Conservation (phyloP, 2,888 invertebrate genomes). For the Scrobipalpa costella region DNA sequence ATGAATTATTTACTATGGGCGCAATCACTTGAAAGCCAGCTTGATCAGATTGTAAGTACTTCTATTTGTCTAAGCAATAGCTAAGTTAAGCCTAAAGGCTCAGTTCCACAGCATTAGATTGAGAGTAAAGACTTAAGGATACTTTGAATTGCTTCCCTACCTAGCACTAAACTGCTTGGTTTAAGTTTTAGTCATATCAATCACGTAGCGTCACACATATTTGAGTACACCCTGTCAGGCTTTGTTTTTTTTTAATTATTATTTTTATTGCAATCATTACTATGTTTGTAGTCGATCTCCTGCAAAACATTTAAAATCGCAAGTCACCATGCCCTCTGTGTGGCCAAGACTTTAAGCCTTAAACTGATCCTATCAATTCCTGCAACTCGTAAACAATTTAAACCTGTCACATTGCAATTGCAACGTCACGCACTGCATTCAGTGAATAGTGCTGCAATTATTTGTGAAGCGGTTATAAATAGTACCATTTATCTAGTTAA, state of each 20-base stretch:
- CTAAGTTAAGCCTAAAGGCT: not conserved
- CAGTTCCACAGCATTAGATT: not conserved
- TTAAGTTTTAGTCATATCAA: too few relatives aligned
- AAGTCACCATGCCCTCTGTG: not conserved
- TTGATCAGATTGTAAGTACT: not conserved
- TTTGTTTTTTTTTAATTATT: too few relatives aligned
- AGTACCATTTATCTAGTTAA: constrained; percentile 26
- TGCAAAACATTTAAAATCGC: not conserved
- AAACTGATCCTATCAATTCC: constrained; percentile 15
- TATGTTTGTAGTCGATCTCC: too few relatives aligned
- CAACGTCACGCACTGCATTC: constrained; percentile 18
- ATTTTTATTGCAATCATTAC: too few relatives aligned
- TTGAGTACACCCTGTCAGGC: too few relatives aligned
- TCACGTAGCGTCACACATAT: too few relatives aligned
- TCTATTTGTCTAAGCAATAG: constrained; percentile 3
- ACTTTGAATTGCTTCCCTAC: too few relatives aligned
- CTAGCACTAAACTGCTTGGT: too few relatives aligned
- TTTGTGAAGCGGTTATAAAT: constrained; percentile 15
- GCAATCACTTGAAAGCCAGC: not conserved
- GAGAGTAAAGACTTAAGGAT: too few relatives aligned
- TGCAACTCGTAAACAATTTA: constrained; percentile 4
- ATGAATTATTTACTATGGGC: not conserved
- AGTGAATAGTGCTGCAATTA: constrained; percentile 11
- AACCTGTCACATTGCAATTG: constrained; percentile 18
- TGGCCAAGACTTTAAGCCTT: constrained; percentile 9